Base-by-base conservation (phyloP, 1,140 invertebrate genomes). In the Melanaphis sacchari region DNA sequence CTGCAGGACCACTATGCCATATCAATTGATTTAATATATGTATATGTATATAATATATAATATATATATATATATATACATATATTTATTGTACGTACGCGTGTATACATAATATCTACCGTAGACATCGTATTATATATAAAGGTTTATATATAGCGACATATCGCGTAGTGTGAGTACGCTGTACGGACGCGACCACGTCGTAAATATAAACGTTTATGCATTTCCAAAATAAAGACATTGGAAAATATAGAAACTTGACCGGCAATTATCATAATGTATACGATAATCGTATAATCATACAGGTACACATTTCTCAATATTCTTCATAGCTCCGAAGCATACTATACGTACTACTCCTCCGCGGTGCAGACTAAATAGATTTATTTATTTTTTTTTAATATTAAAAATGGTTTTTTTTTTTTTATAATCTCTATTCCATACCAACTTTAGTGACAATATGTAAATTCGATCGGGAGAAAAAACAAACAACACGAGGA, bases 21-120 rank as follows among this genome's bases (percentile, higher is more conserved):
- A 66, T 66, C 59, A 66, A 66, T 66, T 66, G 31, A 66, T 66
- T 49, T 49, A 49, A 66, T 31, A 36, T 49, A n/a, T 41, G 40
- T 40, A 40, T 26, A 49, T 18, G 21, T 36, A 38, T 81, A n/a
- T 31, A 85, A 85, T 40, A 31, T 9, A 85, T 18, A 40, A 24
- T 15, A 43, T 22, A 21, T 0, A 41, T 4, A 41, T 15, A 46
- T 15, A n/a, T 9, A n/a, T n/a, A n/a, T n/a, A n/a, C n/a, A n/a
- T n/a, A n/a, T n/a, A n/a, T n/a, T n/a, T n/a, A n/a, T n/a, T n/a
- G n/a, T n/a, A n/a, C n/a, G n/a, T n/a, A n/a, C n/a, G n/a, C n/a
- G n/a, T n/a, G n/a, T n/a, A n/a, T n/a, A 21, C 49, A n/a, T 88
- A 31, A 36, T 88, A 91, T 91, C 90, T 91, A 24, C 59, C 31